These are phyloP conservation scores for Leucoptera coffeella DNA, from an alignment of 2,888 invertebrate species.

Conservation along the genomic window DNA sequence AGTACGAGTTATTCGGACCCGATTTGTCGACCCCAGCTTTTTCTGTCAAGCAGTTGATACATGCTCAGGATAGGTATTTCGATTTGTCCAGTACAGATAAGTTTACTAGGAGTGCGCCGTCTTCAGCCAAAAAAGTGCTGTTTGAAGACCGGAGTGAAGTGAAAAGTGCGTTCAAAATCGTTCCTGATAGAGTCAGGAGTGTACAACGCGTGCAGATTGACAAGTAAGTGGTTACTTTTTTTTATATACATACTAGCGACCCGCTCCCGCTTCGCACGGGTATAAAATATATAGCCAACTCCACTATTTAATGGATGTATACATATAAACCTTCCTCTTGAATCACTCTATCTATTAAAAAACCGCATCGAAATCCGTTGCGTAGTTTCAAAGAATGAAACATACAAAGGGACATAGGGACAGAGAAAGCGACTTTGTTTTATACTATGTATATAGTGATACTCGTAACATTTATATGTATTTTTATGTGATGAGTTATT, in stretches of 20 bases:
- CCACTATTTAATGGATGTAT: no score
- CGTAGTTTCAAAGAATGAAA: no score
- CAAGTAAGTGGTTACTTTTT: slow-evolving; percentile 1
- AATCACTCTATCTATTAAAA: no score
- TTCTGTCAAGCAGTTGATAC: slow-evolving; percentile 36
- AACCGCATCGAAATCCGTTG: no score
- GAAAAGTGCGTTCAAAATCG: slow-evolving; percentile 19
- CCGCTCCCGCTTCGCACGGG: not conserved
- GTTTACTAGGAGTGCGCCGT: slow-evolving; percentile 16
- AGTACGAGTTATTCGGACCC: slow-evolving; percentile 26
- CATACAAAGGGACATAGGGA: no score
- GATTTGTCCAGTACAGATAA: slow-evolving; percentile 16
- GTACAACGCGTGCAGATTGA: slow-evolving; percentile 1
- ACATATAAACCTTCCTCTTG: no score
- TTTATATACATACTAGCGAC: not conserved
- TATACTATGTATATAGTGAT: no score
- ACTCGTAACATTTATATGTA: no score
- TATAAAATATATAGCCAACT: not conserved
- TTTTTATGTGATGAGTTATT: no score
- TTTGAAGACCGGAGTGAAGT: no score
- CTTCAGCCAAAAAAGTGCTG: slow-evolving; percentile 13
- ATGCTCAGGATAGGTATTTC: slow-evolving; percentile 40
- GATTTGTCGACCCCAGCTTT: slow-evolving; percentile 22
- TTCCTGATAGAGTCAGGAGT: slow-evolving; percentile 13
- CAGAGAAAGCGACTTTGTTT: no score